Percentiles rank a stretch among this genome's conserved stretches.
These are phyloP conservation scores for Vannuccia rotundouncinata DNA, from an alignment of 2,888 invertebrate species.

Conservation along the genomic window DNA sequence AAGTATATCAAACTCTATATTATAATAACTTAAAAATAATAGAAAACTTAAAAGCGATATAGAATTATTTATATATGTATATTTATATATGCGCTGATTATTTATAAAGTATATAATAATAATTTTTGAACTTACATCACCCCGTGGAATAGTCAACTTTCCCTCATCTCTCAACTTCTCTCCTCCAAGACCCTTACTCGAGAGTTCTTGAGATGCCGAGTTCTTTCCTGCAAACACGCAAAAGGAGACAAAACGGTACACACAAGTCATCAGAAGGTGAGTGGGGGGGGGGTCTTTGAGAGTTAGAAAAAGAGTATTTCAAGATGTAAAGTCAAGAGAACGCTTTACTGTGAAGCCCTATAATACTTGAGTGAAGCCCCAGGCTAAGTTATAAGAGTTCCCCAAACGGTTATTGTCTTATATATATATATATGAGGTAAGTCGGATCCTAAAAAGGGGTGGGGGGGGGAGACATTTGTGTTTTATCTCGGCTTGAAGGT, in stretches of 20 bases:
- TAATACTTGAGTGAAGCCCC: background rate
- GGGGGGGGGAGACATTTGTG: background rate
- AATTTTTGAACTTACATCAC: background rate
- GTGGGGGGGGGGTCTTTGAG: background rate
- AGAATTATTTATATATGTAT: no score
- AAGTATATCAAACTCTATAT: no score
- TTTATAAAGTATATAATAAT: background rate
- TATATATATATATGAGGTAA: no score
- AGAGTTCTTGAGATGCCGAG: constrained; percentile 5
- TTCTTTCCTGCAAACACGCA: constrained; percentile 10
- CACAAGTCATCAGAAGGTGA: background rate
- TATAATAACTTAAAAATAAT: no score
- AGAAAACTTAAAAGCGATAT: no score
- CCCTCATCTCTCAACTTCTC: background rate
- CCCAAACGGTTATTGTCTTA: background rate
- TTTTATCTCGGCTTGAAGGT: background rate
- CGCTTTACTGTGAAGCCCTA: background rate
- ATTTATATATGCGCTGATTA: no score
- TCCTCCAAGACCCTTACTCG: background rate
- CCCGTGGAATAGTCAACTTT: background rate
- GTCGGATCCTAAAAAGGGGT: background rate
- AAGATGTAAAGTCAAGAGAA: background rate
- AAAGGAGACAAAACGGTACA: no score
- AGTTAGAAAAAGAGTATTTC: background rate
- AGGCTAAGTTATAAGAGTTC: background rate